phyloP scores from a whole-genome alignment of 2,113 vertebrate species.

The Butorides virescens region DNA sequence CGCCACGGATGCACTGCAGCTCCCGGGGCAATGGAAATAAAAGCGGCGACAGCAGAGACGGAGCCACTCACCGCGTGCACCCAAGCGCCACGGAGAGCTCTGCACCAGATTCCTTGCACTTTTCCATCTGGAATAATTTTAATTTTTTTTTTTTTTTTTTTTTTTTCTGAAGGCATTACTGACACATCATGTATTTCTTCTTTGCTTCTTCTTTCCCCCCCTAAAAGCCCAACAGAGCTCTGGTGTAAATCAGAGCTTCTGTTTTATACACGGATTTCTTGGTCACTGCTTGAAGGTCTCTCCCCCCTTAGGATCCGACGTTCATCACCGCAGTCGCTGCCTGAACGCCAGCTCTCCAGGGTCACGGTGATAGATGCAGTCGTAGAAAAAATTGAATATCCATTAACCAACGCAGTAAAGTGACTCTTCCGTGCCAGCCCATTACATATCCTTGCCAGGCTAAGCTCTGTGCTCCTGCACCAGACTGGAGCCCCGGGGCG shows the following conservation, averaged over 20 bases:
- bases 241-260: not conserved
- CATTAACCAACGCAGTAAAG: not conserved
- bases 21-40: not conserved
- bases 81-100: not conserved
- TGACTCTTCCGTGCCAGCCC: not conserved
- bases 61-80: accelerated
- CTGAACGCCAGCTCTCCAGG: accelerated
- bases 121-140: not conserved
- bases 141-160: not conserved
- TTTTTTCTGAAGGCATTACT: not conserved
- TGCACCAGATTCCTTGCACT: not conserved
- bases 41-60: not conserved
- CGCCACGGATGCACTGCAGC: not conserved
- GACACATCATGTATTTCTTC: not conserved
- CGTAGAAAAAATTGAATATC: not conserved
- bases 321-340: not conserved
- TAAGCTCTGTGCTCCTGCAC: not conserved
- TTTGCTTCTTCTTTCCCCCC: accelerated
- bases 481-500: not conserved
- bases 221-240: not conserved
- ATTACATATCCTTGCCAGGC: not conserved
- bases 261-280: not conserved
- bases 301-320: not conserved
- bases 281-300: not conserved
- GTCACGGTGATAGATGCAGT: not conserved